phyloP scores from a whole-genome alignment of 92 coral and sea anemone species.

The Blastomussa wellsi region DNA sequence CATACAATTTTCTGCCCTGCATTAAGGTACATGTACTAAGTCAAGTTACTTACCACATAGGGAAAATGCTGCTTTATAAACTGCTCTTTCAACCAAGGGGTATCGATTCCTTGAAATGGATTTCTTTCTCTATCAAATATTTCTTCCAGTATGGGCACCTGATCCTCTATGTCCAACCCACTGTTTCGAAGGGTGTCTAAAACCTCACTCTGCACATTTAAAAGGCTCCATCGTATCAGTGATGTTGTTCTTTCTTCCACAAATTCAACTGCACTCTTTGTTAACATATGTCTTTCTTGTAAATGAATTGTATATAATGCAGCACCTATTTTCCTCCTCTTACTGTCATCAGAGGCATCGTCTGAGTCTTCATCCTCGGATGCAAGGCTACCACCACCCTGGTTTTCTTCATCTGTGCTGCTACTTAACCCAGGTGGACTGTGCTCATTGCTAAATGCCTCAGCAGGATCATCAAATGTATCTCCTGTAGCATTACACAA shows the following conservation, averaged over 20 bases:
- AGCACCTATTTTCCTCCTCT: constrained; percentile 27
- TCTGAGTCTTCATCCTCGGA: constrained; percentile 27
- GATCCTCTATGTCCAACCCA: constrained; percentile 18
- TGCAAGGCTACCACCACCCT: constrained; percentile 24
- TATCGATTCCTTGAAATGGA: constrained; percentile 38
- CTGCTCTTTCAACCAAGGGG: constrained; percentile 16
- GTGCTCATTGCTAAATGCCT: not conserved
- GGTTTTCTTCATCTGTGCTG: constrained; percentile 21
- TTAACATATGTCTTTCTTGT: constrained; percentile 35
- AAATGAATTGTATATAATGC: constrained; percentile 26
- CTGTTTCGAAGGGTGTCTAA: constrained; percentile 14
- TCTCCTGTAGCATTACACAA: constrained; percentile 6
- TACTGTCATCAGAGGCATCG: constrained; percentile 18
- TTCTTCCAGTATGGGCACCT: constrained; percentile 16
- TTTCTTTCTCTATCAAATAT: constrained; percentile 29
- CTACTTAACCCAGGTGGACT: constrained; percentile 20
- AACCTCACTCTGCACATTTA: constrained; percentile 21
- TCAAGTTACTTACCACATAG: constrained; percentile 31
- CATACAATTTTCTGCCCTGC: not conserved
- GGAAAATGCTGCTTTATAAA: constrained; percentile 33
- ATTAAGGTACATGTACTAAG: not conserved
- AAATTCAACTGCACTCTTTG: constrained; percentile 22
- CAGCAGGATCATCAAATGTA: constrained; percentile 25
- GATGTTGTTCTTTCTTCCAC: constrained; percentile 38
- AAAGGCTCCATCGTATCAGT: constrained; percentile 39